phyloP scores from a whole-genome alignment of 2,797 vertebrate species.

The Alauda arvensis region DNA sequence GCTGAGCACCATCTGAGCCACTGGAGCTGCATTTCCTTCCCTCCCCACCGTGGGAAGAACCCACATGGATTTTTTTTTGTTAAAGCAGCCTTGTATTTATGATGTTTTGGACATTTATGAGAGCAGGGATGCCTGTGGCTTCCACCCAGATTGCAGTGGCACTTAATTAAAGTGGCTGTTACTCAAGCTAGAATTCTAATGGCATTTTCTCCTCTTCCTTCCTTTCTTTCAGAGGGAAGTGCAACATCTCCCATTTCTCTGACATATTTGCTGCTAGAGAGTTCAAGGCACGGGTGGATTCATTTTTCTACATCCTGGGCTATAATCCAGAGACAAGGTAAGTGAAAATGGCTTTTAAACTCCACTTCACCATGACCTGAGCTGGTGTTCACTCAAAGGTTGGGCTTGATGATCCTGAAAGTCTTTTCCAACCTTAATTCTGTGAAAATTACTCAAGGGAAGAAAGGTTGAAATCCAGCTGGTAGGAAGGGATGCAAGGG shows the following conservation, averaged over 20 bases:
- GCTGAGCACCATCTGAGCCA: neutral
- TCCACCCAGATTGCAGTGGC: neutral
- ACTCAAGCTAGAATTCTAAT: neutral
- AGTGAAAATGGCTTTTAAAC: slow-evolving; percentile 54
- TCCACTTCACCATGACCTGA: neutral
- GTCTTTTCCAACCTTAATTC: neutral
- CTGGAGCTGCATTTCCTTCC: neutral
- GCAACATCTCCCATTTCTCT: slow-evolving; percentile 98
- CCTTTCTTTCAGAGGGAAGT: slow-evolving; percentile 88
- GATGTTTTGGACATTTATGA: neutral
- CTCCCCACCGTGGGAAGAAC: neutral
- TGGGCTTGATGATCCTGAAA: neutral
- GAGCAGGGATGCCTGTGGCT: neutral
- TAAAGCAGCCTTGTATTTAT: neutral
- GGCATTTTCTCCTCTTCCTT: slow-evolving; percentile 12
- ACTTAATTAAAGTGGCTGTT: neutral
- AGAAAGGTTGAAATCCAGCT: neutral
- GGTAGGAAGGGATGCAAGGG: neutral
- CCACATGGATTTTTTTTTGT: neutral
- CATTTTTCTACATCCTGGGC: slow-evolving; percentile 98
- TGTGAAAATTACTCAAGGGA: neutral
- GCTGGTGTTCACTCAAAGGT: neutral
- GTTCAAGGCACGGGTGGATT: slow-evolving; percentile 97
- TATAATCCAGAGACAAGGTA: slow-evolving; percentile 99
- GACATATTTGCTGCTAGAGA: slow-evolving; percentile 99